These are phyloP conservation scores for Caenorhabditis tropicalis DNA, from an alignment of 1,140 invertebrate genomes.

Conservation along the genomic window DNA sequence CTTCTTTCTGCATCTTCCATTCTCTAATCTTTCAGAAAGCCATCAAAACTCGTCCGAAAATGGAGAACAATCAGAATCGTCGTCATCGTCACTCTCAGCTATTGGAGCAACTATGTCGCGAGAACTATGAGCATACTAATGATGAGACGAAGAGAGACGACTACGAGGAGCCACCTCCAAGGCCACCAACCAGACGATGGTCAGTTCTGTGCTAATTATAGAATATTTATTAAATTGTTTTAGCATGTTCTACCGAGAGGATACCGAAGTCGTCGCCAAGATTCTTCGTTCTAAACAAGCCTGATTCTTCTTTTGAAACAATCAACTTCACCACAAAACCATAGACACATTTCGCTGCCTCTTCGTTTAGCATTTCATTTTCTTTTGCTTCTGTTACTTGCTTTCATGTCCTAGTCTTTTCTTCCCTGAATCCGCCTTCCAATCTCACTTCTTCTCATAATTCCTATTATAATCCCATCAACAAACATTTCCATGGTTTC, in stretches of 20 bases:
- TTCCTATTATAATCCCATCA: not conserved
- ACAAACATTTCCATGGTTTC: too few relatives aligned
- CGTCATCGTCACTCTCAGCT: not conserved
- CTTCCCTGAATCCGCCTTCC: too few relatives aligned
- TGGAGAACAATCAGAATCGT: not conserved
- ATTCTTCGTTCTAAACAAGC: not conserved
- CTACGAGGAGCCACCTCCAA: constrained; percentile 10
- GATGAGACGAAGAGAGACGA: not conserved
- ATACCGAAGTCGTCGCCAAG: not conserved
- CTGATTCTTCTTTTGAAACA: too few relatives aligned
- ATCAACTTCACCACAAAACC: not conserved
- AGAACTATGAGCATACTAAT: not conserved
- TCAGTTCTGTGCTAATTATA: not conserved
- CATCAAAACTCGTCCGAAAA: not conserved
- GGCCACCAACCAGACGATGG: constrained; percentile 21
- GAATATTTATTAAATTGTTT: too few relatives aligned
- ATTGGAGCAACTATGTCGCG: not conserved
- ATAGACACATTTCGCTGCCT: constrained; percentile 18
- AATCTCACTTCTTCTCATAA: not conserved
- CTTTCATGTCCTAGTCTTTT: too few relatives aligned
- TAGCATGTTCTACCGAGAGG: constrained; percentile 29
- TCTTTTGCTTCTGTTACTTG: not conserved
- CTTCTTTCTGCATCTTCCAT: not conserved
- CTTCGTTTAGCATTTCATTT: not conserved
- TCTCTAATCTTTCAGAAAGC: constrained; percentile 13